Evolutionary conservation across 2,888 invertebrate genomes (phyloP), one percentile per base, ranked within the genome.

Genomic region (Callyntrura sp.): DNA sequence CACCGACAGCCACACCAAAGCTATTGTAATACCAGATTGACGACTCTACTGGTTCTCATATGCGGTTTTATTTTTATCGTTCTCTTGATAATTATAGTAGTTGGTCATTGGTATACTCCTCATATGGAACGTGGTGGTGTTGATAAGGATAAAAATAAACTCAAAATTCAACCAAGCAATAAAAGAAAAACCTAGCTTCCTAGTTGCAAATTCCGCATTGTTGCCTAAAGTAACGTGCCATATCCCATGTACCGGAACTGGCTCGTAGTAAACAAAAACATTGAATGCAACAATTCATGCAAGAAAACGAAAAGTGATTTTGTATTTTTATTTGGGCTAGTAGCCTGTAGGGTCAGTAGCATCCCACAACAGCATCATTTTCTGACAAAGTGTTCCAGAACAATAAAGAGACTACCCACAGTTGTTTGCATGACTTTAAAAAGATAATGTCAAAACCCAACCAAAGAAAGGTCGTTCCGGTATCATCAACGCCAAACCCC

Each of bases 211-310:
- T n/a, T n/a, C n/a, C n/a, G n/a, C n/a, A n/a, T n/a, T 65, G 65
- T 68, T 65, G 82, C 65, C 25, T 65, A 65, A 83, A 65, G 68
- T 83, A 65, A 83, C 82, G 51, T 51, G 25, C 14, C 51, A 55
- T 20, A 4, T n/a, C 11, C n/a, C n/a, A n/a, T n/a, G n/a, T n/a
- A n/a, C n/a, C n/a, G n/a, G n/a, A n/a, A n/a, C n/a, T n/a, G n/a
- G n/a, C n/a, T n/a, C n/a, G n/a, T 55, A 14, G 4, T 55, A 55
- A 55, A 9, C 11, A 55, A 55, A 14, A 55, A 55, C 14, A 55
- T 4, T 55, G 4, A 9, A 55, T 55, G 55, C 55, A n/a, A 55
- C 4, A 55, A 9, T 55, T 55, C n/a, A 45, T 45, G 11, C 5
- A 45, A 45, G 45, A 45, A 5, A 8, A 11, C n/a, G 8, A 55